Conservation (phyloP, 2,797 vertebrate species). For the Bradypodion ventrale region DNA sequence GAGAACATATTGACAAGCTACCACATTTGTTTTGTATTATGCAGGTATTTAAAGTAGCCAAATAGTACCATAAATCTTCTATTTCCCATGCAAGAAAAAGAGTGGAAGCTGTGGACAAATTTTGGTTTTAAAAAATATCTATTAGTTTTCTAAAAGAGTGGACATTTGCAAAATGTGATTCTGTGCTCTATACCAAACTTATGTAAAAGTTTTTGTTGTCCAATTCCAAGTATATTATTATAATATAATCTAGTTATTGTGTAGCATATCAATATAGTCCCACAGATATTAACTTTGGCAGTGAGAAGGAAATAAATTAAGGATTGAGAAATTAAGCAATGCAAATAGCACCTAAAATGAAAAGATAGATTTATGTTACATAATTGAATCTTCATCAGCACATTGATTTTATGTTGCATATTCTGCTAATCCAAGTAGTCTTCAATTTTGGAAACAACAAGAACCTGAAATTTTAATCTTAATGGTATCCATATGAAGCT, state of each 20-base stretch:
- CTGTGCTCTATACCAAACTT: not conserved
- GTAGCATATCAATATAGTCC: not conserved
- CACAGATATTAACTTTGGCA: not conserved
- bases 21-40: too few relatives aligned
- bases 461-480: not conserved
- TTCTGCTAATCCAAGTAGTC: not conserved
- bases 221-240: not conserved
- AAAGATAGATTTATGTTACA: not conserved
- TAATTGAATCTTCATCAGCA: not conserved
- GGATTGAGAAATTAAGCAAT: not conserved
- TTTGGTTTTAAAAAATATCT: too few relatives aligned
- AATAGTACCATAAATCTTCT: too few relatives aligned
- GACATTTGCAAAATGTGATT: not conserved
- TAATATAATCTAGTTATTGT: not conserved
- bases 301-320: too few relatives aligned
- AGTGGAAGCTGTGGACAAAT: too few relatives aligned
- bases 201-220: not conserved
- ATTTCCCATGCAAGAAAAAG: too few relatives aligned
- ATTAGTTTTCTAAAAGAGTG: not conserved
- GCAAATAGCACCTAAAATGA: not conserved
- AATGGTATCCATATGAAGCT: not conserved
- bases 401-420: not conserved
- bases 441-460: not conserved
- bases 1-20: too few relatives aligned
- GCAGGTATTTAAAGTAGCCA: too few relatives aligned